These are phyloP conservation scores for Drusus annulatus DNA, from an alignment of 1,140 invertebrate species.

Conservation along the genomic window DNA sequence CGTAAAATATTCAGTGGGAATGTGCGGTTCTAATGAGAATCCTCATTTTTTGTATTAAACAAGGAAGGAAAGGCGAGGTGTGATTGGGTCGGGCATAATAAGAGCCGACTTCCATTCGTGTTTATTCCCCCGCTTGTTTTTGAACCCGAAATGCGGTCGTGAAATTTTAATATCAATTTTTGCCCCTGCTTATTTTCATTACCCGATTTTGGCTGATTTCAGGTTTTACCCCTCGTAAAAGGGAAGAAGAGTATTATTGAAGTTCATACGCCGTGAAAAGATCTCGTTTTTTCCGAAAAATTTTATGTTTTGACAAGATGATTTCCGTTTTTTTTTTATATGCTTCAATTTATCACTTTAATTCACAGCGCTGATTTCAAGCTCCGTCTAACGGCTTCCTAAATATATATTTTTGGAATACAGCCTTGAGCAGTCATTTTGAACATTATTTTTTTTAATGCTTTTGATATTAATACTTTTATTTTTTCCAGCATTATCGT, in stretches of 20 bases:
- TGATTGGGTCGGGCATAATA: constrained; percentile 46
- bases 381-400: not conserved
- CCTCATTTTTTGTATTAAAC: constrained; percentile 53
- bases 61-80: constrained; percentile 46
- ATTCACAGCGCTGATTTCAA: not conserved
- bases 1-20: constrained; percentile 53
- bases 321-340: not conserved
- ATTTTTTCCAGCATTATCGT: constrained; percentile 84
- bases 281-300: not conserved
- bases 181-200: constrained; percentile 49
- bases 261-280: constrained; percentile 38
- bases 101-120: constrained; percentile 43
- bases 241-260: constrained; percentile 22
- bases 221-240: constrained; percentile 34
- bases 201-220: constrained; percentile 45
- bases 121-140: constrained; percentile 52
- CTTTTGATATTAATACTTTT: constrained; percentile 47
- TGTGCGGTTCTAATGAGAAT: constrained; percentile 53
- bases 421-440: too few relatives aligned
- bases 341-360: not conserved
- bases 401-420: too few relatives aligned
- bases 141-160: constrained; percentile 51
- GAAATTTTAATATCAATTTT: constrained; percentile 58
- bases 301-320: constrained; percentile 1
- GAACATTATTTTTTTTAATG: not conserved